These are phyloP conservation scores for Phoebastria nigripes DNA, from an alignment of 2,797 vertebrate species.

Conservation along the genomic window DNA sequence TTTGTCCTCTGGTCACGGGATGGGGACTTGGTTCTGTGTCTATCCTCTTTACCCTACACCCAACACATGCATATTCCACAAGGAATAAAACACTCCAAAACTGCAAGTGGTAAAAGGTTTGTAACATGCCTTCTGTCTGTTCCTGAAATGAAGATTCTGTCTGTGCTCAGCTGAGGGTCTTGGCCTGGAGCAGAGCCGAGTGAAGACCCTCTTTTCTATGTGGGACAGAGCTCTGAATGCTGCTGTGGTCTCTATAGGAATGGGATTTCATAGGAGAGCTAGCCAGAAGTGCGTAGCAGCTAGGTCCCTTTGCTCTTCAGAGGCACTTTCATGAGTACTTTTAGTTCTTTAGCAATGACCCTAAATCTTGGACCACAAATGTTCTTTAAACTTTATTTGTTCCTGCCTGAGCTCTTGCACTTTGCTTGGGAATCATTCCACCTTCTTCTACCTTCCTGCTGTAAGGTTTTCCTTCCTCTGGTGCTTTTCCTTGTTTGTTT, in stretches of 20 bases:
- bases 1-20: background rate
- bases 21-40: background rate
- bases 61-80: fast-evolving
- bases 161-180: background rate
- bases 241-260: background rate
- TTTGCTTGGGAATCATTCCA: background rate
- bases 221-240: background rate
- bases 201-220: background rate
- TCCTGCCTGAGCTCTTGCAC: background rate
- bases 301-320: background rate
- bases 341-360: background rate
- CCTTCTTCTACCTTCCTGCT: background rate
- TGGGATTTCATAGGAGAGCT: background rate
- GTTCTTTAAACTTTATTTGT: background rate
- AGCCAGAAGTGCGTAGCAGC: background rate
- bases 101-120: background rate
- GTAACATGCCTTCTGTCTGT: fast-evolving
- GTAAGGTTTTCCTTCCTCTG: background rate
- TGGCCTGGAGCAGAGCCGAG: background rate
- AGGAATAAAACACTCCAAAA: background rate
- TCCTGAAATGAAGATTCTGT: background rate
- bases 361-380: background rate
- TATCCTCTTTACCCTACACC: background rate
- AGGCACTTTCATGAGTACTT: background rate
- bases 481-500: background rate